Evolutionary conservation across 2,113 vertebrate genomes (phyloP).

Genomic region (Nannospalax galili): DNA sequence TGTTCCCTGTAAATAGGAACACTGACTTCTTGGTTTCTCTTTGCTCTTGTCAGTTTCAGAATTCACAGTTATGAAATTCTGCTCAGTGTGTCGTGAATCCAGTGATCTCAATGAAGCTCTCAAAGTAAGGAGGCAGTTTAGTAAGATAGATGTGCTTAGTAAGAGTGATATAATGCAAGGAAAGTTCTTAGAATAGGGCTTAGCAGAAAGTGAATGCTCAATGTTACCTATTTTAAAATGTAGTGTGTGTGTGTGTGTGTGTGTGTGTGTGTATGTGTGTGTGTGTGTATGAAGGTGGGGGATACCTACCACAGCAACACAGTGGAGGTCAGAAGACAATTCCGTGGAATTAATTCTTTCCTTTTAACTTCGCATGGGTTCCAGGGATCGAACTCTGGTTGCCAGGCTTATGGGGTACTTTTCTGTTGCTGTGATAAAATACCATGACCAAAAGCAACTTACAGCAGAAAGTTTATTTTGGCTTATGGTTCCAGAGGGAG

Average conservation of each 20-base stretch:
- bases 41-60: neutral
- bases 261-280: neutral
- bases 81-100: neutral
- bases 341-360: neutral
- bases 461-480: no score
- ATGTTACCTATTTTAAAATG: no score
- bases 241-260: neutral
- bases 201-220: neutral
- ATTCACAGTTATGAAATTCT: neutral
- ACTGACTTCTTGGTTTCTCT: neutral
- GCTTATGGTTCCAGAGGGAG: no score
- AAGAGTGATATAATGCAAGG: neutral
- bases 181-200: neutral
- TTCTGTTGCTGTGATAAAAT: no score
- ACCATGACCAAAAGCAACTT: no score
- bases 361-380: neutral
- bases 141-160: neutral
- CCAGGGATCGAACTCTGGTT: neutral
- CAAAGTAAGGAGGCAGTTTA: neutral
- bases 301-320: neutral
- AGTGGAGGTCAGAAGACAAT: neutral
- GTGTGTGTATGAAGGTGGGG: no score
- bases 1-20: neutral
- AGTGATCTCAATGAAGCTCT: neutral
- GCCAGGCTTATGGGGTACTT: no score